Base-by-base conservation (phyloP, 2,797 vertebrate species). In the Acipenser oxyrinchus region DNA sequence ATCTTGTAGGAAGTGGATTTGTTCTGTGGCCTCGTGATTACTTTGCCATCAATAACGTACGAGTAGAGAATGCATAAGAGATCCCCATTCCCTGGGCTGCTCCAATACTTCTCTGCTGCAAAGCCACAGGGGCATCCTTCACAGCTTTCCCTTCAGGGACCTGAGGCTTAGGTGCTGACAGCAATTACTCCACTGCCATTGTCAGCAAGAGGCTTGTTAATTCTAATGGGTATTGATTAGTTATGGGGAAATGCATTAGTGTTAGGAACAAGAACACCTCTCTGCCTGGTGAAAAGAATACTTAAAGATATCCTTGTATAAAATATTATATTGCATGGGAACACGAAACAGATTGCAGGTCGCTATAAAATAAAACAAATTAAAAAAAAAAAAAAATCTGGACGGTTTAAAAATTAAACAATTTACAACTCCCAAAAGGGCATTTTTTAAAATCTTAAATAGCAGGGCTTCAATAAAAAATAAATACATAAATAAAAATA, bases 21-120 rank as follows among this genome's bases (percentile, higher is more conserved):
- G 79, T 81, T 85, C 78, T 80, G 74, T 73, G 82, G 88, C 86
- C 87, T 85, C 76, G 80, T 85, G 89, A 89, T 90, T 84, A 87
- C 87, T 84, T 77, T 81, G 78, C 81, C 80, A 87, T 91, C 90
- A 86, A 88, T 91, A 89, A 89, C 80, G 83, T 79, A 87, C 82
- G 85, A 84, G 79, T 70, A 74, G 74, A 79, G 88, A 88, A 85
- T 82, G 77, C 78, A 83, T 73, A 87, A 72, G 72, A 85, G 80
- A 76, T 79, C 80, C 80, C 74, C 72, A 74, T 66, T 78, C 78
- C 77, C 70, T 62, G 23, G 72, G 72, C 73, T 79, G 72, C 85
- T 74, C 72, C 75, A 2, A 8, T 65, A 65, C 73, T 77, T 72
- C 69, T 70, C 10, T 50, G 66, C 69, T 70, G 69, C 69, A 73